Evolutionary conservation across 2,113 vertebrate genomes (phyloP).

Genomic region (Oophaga pumilio): DNA sequence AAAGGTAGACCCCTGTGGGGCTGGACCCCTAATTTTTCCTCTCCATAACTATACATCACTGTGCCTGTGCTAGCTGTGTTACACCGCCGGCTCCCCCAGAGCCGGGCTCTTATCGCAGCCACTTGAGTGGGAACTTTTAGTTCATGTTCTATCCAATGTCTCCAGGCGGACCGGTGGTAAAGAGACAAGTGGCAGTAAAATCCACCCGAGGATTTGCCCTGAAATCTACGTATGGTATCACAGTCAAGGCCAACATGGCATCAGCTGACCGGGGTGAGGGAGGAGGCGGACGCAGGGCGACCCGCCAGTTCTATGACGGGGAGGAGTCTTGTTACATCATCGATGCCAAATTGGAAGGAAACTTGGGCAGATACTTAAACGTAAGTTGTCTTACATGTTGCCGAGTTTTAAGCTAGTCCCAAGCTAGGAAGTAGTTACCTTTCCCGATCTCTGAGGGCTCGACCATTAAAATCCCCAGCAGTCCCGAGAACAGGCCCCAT

Average conservation of each 20-base stretch:
- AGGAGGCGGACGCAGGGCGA: constrained; percentile 72
- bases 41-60: too few relatives aligned
- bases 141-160: neutral
- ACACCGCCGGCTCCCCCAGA: too few relatives aligned
- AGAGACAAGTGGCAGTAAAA: constrained; percentile 95
- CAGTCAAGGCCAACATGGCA: constrained; percentile 83
- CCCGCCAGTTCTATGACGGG: constrained; percentile 90
- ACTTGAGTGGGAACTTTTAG: neutral
- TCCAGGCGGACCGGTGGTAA: constrained; percentile 72
- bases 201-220: constrained; percentile 92
- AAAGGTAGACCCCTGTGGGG: constrained; percentile 53
- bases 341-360: constrained; percentile 94
- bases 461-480: too few relatives aligned
- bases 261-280: constrained; percentile 75
- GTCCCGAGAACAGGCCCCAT: too few relatives aligned
- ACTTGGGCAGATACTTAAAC: constrained; percentile 95
- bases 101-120: too few relatives aligned
- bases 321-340: constrained; percentile 99
- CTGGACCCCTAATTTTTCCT: too few relatives aligned
- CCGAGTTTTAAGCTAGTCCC: too few relatives aligned
- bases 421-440: too few relatives aligned
- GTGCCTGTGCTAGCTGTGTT: too few relatives aligned
- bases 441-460: too few relatives aligned
- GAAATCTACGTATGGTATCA: constrained; percentile 88
- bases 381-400: constrained; percentile 71